phyloP scores from a whole-genome alignment of 2,113 vertebrate genomes.

The Paratilapia polleni region DNA sequence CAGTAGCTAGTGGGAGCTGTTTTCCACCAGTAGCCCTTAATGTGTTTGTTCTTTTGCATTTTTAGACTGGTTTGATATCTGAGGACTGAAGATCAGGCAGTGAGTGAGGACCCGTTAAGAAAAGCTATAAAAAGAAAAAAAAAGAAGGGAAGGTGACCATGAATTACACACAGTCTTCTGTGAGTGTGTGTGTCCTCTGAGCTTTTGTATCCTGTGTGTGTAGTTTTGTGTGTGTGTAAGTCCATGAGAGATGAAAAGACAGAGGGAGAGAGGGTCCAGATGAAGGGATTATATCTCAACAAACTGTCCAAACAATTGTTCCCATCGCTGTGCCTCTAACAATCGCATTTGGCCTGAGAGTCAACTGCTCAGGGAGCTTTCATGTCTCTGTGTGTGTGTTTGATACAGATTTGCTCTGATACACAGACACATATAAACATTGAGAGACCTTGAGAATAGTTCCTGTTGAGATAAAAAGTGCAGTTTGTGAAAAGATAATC shows the following conservation, averaged over 20 bases:
- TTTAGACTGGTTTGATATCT: constrained; percentile 7
- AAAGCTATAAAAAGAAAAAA: constrained; percentile 3
- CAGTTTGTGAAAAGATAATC: constrained; percentile 12
- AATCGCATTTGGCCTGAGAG: constrained; percentile 55
- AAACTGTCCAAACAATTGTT: constrained; percentile 70
- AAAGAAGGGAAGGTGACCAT: neutral
- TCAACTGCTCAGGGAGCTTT: constrained; percentile 26
- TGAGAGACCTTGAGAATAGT: constrained; percentile 1
- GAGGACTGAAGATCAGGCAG: constrained; percentile 14
- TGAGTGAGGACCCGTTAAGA: neutral
- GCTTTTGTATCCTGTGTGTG: neutral
- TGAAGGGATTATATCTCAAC: constrained; percentile 72
- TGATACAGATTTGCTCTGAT: neutral
- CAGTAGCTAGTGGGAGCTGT: neutral
- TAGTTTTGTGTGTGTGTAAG: neutral
- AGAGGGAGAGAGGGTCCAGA: constrained; percentile 55
- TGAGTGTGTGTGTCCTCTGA: neutral
- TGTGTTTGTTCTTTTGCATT: neutral
- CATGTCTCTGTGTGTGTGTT: constrained; percentile 3
- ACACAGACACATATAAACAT: constrained; percentile 3
- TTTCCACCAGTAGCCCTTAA: neutral
- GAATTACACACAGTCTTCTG: constrained; percentile 1
- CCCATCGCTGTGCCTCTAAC: constrained; percentile 48
- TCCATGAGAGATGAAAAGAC: constrained; percentile 43
- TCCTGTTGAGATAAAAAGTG: neutral